phyloP scores from a whole-genome alignment of 2,888 invertebrate genomes.

The Oithona nana region DNA sequence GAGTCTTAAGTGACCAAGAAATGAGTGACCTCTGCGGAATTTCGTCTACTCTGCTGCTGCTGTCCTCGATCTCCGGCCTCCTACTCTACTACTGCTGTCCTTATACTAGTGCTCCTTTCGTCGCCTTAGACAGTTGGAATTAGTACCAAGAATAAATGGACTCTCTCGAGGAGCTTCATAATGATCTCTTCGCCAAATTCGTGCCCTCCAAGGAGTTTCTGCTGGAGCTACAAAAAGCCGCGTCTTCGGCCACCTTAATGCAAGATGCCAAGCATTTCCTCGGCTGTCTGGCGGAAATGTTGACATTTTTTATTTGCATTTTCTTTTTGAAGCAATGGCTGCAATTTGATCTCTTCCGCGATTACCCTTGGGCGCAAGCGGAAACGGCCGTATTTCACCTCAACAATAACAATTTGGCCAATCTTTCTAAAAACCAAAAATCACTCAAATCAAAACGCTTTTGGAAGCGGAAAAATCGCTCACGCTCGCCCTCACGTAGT shows the following conservation, averaged over 20 bases:
- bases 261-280: background rate
- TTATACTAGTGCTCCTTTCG: no score
- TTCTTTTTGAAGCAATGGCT: background rate
- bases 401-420: background rate
- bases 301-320: slow-evolving; percentile 2
- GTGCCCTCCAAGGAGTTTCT: background rate
- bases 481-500: background rate
- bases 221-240: background rate
- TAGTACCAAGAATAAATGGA: no score
- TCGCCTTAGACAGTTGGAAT: no score
- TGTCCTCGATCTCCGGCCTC: no score
- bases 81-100: no score
- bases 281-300: background rate
- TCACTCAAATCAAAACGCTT: background rate
- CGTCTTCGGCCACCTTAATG: background rate
- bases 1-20: no score
- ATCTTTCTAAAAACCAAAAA: no score
- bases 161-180: no score
- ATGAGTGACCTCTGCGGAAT: no score
- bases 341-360: background rate
- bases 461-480: background rate
- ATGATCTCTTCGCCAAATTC: background rate
- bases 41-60: no score
- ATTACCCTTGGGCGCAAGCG: background rate
- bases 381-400: background rate